A percentile compares a stretch with the other conserved stretches of the same genome.
These are phyloP conservation scores for Eupithecia exiguata DNA, from an alignment of 2,888 invertebrate genomes.

Conservation along the genomic window DNA sequence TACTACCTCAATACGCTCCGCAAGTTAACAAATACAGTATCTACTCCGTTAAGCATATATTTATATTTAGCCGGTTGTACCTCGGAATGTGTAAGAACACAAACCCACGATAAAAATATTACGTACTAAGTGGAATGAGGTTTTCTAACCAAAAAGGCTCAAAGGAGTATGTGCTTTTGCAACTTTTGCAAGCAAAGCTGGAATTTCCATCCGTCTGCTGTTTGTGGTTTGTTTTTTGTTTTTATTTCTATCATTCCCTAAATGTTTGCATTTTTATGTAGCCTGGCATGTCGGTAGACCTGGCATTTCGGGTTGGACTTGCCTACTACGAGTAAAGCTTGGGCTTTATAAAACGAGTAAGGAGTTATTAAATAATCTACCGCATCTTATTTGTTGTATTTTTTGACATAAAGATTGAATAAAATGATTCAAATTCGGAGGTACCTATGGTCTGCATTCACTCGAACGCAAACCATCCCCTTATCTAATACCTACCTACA, in stretches of 20 bases:
- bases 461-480: not conserved
- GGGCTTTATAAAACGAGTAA: not conserved
- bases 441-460: not conserved
- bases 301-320: not conserved
- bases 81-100: not conserved
- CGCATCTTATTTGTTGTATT: not conserved
- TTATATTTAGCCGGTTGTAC: not conserved
- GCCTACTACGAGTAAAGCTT: not conserved
- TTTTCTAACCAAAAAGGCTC: constrained; percentile 8
- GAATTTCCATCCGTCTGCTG: constrained; percentile 29
- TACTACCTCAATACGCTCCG: no score
- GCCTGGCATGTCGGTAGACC: not conserved
- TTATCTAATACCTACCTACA: not conserved
- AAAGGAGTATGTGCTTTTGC: constrained; percentile 18
- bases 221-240: constrained; percentile 29
- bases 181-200: constrained; percentile 24
- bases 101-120: constrained; percentile 3
- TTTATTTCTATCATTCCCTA: constrained; percentile 32
- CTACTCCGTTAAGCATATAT: no score
- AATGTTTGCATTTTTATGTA: constrained; percentile 29
- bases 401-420: not conserved
- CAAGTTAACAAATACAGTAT: no score
- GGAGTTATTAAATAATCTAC: not conserved
- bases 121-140: constrained; percentile 19
- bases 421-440: no score